Evolutionary conservation across 1,140 invertebrate genomes (phyloP), one percentile per base, ranked within the genome.

Genomic region (Nymphalis io): DNA sequence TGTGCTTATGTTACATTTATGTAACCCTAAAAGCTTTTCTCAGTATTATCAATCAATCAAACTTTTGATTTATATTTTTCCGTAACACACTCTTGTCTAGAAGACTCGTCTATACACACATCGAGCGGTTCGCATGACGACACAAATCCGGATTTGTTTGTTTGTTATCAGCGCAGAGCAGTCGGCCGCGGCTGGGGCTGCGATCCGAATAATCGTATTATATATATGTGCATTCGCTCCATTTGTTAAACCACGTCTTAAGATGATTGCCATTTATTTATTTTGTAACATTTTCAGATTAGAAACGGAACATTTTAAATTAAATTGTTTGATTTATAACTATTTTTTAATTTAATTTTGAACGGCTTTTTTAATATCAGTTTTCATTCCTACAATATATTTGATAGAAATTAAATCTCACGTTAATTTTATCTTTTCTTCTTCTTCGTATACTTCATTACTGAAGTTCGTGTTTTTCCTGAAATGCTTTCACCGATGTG

Each of bases 91-190:
- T 21, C 10, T 46, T n/a, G 23, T 38, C 33, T 21, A 6, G 1
- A 20, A 53, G 11, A 20, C n/a, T 53, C 48, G 27, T 33, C 55
- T 11, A 38, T 39, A 39, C 67, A 70, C 27, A 60, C 72, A 65
- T 42, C 55, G 68, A 74, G 55, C 65, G 68, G 77, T 87, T 77
- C 87, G 89, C 88, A 87, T 89, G 88, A 90, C 83, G 88, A 88
- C 88, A 88, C 87, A 90, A 92, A 92, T 90, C 91, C 88, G 88
- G 89, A 91, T 92, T 84, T 89, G 88, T 89, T 84, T 90, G 87
- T 92, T 89, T 91, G 91, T 92, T 92, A 92, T 92, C 91, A 89
- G 89, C 84, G 77, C 76, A 80, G 82, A 79, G 85, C 91, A 92
- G 83, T 86, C 85, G 82, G 80, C 75, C 75, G 78, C 85, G 82